Base-by-base conservation (phyloP, 2,888 invertebrate genomes). In the Lissonota sp. region DNA sequence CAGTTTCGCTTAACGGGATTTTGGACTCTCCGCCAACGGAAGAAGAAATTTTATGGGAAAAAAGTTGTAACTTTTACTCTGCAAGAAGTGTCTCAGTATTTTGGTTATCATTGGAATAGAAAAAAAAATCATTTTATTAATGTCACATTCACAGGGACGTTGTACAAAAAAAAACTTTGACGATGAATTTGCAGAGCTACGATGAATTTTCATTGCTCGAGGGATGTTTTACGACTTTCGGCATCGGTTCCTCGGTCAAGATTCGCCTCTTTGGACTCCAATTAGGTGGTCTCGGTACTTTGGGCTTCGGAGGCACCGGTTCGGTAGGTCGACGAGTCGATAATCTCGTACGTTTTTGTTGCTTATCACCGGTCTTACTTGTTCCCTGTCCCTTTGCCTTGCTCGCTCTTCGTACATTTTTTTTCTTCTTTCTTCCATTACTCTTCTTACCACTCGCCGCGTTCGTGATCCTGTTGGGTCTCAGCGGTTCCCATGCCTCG, bases 1-100 rank as follows among this genome's bases (percentile, higher is more conserved):
- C 66, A 82, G 84, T 89, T 73, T 86, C 87, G 83, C 81, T 87
- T 89, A 90, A 91, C 87, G 86, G 88, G 89, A 89, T 89, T n/a
- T n/a, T 84, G 71, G 64, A 77, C 70, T 82, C 78, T 79, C 78
- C 78, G 74, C 26, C 53, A 76, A 80, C 86, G 88, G 88, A 87
- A 86, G 87, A 77, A 70, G 73, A 67, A 76, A 89, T 90, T 90
- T 90, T 88, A 89, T 90, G 90, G 89, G 26, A 26, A 26, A 26
- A 26, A 26, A 1, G 1, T 26, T 26, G 26, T 26, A 26, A 26
- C 26, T 26, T 26, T 26, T 26, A 26, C 26, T 26, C 26, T 3
- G 26, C 26, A 26, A 26, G 26, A 26, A 26, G 26, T 26, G 26
- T 26, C 26, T 26, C 1, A 3, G 26, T 26, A 26, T 26, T 26